Evolutionary conservation across 2,113 vertebrate species (phyloP).

Genomic region (Redunca redunca): DNA sequence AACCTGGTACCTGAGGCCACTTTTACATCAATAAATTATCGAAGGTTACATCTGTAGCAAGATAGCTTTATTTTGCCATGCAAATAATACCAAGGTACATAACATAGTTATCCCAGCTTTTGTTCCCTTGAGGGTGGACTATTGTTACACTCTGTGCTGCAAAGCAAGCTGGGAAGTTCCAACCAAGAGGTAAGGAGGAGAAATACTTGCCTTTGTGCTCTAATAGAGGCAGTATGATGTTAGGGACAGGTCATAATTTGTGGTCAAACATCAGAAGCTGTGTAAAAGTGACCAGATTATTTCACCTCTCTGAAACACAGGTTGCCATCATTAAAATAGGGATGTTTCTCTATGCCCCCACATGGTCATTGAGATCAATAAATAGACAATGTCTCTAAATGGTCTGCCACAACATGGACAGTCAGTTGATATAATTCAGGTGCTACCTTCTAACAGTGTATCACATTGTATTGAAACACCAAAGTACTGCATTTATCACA

Average conservation of each 20-base stretch:
- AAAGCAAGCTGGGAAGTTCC: constrained; percentile 62
- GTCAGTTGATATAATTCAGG: neutral
- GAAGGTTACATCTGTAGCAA: constrained; percentile 53
- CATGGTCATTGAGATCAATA: neutral
- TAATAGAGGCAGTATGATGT: neutral
- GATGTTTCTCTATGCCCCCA: neutral
- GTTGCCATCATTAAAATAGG: neutral
- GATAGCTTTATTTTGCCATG: constrained; percentile 53
- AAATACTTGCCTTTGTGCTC: constrained; percentile 20
- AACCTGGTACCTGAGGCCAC: constrained; percentile 65
- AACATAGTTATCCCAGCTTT: constrained; percentile 60
- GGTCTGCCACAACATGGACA: neutral
- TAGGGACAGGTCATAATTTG: neutral
- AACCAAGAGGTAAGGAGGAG: neutral
- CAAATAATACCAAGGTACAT: constrained; percentile 54
- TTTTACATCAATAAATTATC: constrained; percentile 71
- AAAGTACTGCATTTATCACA: neutral
- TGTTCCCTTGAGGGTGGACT: constrained; percentile 57
- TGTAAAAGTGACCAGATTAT: neutral
- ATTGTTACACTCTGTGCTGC: constrained; percentile 49
- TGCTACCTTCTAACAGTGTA: neutral
- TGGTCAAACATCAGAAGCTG: neutral
- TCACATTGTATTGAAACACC: neutral
- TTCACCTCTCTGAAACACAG: neutral
- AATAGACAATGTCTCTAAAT: neutral